Evolutionary conservation across 2,888 invertebrate species (phyloP).

Genomic region (Pandemis heparana): DNA sequence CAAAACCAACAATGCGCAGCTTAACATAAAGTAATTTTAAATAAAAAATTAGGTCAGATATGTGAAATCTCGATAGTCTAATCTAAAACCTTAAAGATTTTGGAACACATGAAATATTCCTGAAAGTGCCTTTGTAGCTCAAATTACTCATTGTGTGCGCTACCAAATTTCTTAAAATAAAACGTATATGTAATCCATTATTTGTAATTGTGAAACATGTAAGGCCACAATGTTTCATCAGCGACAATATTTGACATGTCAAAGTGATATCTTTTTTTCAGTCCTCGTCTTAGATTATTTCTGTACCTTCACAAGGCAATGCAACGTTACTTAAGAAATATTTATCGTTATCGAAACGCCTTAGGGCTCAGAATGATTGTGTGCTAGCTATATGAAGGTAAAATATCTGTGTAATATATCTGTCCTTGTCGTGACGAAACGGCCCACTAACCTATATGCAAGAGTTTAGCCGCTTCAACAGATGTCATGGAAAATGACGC

Average conservation of each 20-base stretch:
- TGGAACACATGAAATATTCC: background rate
- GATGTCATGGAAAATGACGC: conserved; percentile 29
- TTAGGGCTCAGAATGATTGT: conserved; percentile 30
- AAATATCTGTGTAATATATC: conserved; percentile 40
- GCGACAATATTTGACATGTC: conserved; percentile 28
- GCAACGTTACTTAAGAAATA: background rate
- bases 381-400: conserved; percentile 31
- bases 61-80: too few species aligned
- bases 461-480: conserved; percentile 21
- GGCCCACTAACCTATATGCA: conserved; percentile 50
- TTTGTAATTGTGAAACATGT: conserved; percentile 13
- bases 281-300: conserved; percentile 23
- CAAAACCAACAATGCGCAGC: too few species aligned
- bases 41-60: too few species aligned
- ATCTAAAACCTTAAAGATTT: background rate
- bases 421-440: conserved; percentile 41
- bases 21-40: too few species aligned
- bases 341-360: background rate
- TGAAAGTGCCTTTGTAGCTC: background rate
- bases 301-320: conserved; percentile 10
- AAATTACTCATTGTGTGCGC: background rate
- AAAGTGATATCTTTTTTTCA: conserved; percentile 17
- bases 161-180: background rate
- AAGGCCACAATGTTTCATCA: conserved; percentile 26
- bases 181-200: conserved; percentile 7